phyloP scores from a whole-genome alignment of 2,113 vertebrate genomes.

The Lasiurus cinereus region DNA sequence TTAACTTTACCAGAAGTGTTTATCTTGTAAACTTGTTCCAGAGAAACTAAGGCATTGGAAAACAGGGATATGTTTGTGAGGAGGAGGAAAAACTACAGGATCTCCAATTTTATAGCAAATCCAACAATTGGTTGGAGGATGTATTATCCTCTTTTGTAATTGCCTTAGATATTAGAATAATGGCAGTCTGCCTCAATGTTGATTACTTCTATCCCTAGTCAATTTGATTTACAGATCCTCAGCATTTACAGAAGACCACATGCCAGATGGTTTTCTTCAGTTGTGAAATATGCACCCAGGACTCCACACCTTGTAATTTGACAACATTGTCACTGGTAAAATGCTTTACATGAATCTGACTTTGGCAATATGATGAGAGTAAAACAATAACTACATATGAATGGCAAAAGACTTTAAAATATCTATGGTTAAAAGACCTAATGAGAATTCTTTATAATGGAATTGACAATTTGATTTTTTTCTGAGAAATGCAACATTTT shows the following conservation, averaged over 20 bases:
- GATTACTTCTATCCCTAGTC: neutral
- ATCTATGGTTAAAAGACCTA: neutral
- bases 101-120: neutral
- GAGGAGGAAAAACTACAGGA: neutral
- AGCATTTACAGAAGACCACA: neutral
- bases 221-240: neutral
- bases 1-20: neutral
- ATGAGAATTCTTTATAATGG: neutral
- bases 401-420: neutral
- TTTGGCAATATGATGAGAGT: neutral
- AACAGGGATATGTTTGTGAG: neutral
- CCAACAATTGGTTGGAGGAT: neutral
- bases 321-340: neutral
- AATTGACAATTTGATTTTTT: neutral
- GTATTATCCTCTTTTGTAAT: neutral
- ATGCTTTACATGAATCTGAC: neutral
- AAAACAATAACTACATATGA: neutral
- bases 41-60: neutral
- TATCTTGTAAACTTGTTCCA: neutral
- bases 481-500: neutral
- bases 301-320: neutral
- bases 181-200: neutral
- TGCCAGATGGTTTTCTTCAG: neutral
- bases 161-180: neutral
- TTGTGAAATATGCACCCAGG: neutral